Evolutionary conservation across 1,140 invertebrate genomes (phyloP).

Genomic region (Anadara kagoshimensis): DNA sequence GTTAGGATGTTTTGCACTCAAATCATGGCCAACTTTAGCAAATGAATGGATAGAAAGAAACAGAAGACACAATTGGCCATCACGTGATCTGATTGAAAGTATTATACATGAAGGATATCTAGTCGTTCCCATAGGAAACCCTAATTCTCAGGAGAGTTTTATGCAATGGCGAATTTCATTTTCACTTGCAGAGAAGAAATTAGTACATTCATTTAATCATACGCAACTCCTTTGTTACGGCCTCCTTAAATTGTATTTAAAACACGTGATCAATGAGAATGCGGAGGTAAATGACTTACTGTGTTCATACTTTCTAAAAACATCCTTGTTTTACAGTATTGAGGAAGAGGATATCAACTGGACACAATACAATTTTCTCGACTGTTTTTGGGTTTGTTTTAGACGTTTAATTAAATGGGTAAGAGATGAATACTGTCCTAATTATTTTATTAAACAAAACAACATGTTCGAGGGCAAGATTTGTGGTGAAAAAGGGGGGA

Average conservation of each 20-base stretch:
- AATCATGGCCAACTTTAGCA: not conserved
- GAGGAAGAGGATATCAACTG: not conserved
- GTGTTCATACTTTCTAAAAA: slow-evolving; percentile 20
- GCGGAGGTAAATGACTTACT: not conserved
- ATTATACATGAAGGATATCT: not conserved
- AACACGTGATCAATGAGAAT: not conserved
- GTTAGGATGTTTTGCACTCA: not conserved
- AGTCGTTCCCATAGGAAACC: not conserved
- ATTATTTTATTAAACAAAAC: slow-evolving; percentile 29
- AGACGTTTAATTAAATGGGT: slow-evolving; percentile 19
- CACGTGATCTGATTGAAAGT: not conserved
- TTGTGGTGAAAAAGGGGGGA: not conserved
- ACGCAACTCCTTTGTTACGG: slow-evolving; percentile 1
- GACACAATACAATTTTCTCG: slow-evolving; percentile 11
- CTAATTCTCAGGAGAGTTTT: too few species aligned
- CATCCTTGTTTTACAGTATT: not conserved
- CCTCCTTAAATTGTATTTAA: slow-evolving; percentile 1
- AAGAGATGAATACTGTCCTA: slow-evolving; percentile 10
- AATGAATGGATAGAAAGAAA: not conserved
- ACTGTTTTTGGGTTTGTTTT: slow-evolving; percentile 21
- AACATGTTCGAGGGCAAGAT: slow-evolving; percentile 29
- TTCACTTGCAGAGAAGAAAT: slow-evolving; percentile 1
- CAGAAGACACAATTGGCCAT: not conserved
- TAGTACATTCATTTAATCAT: not conserved
- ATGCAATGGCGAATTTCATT: slow-evolving; percentile 11